Conservation (phyloP, 2,797 vertebrate genomes). For the Lepilemur ruficaudatus region DNA sequence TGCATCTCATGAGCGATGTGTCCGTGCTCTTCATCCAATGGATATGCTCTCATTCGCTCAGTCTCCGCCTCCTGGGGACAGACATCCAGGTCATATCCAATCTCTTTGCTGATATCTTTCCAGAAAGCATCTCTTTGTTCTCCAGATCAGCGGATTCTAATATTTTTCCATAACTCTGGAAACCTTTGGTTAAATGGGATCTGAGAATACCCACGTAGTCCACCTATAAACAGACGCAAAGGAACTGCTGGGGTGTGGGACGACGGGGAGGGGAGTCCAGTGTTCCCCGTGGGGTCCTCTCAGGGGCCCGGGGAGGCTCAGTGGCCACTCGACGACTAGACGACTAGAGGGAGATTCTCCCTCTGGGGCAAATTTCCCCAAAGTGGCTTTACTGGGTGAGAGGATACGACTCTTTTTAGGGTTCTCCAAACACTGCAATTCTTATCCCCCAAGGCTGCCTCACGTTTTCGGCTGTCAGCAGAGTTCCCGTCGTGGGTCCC, state of each 20-base stretch:
- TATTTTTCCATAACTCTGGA: not conserved
- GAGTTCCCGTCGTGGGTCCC: not conserved
- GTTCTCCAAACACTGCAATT: not conserved
- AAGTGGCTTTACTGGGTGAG: not conserved
- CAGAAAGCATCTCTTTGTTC: not conserved
- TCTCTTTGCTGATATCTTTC: not conserved
- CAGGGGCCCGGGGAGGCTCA: not conserved
- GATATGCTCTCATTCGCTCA: not conserved
- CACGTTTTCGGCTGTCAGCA: not conserved
- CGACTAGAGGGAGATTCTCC: not conserved
- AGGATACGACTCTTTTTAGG: not conserved
- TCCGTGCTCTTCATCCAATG: rapidly evolving
- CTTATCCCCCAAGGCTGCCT: not conserved
- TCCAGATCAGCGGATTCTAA: not conserved
- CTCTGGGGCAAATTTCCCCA: not conserved
- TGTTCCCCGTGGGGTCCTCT: not conserved
- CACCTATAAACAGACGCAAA: not conserved
- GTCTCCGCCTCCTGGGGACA: not conserved
- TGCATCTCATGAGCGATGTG: rapidly evolving
- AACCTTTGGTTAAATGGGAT: not conserved
- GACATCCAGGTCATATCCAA: not conserved
- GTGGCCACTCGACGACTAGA: not conserved
- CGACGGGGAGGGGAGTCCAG: rapidly evolving
- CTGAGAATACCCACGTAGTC: not conserved
- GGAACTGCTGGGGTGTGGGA: not conserved